Evolutionary conservation across 2,797 vertebrate genomes (phyloP), one percentile per base, ranked within the genome.

Genomic region (Semotilus atromaculatus): DNA sequence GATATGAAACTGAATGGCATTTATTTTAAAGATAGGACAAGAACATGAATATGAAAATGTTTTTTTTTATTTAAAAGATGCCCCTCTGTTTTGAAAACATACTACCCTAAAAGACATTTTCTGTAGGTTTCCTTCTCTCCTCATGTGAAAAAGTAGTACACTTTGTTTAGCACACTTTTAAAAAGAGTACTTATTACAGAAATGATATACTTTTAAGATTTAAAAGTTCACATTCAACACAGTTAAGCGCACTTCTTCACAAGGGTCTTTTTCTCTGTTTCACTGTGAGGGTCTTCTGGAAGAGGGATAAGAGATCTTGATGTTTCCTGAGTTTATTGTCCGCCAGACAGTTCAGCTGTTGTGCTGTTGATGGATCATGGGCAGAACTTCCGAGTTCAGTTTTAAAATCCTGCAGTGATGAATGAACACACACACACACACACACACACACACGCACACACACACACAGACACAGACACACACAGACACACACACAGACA

Each of bases 291-390:
- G 29, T 13, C 16, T 66, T 66, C 19, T 38, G 45, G 34, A 55
- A 45, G 58, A 31, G 60, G 8, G 60, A 38, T 34, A 11, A 34
- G 36, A 76, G 60, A 29, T 55, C 66, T 40, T 40, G 51, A 71
- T 21, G 80, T 26, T 71, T 81, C 80, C 51, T 60, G 23, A 64
- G 71, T 74, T 10, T 77, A 79, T 73, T 73, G 58, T 80, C 43
- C 8, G 7, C 21, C 21, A 48, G 58, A 40, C 70, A 73, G 77
- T 38, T 74, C 55, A 71, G 68, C 77, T 64, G 31, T 64, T 62
- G 55, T 73, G 40, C 43, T 36, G 76, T 73, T 73, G 84, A 85
- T 80, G 58, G 72, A 85, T 74, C 34, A 73, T 66, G 31, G 71
- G 77, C 29, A 34, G 55, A 38, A 73, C 70, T 67, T 85, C 84